Base-by-base conservation (phyloP, 2,113 vertebrate genomes). In the Cynoglossus semilaevis region DNA sequence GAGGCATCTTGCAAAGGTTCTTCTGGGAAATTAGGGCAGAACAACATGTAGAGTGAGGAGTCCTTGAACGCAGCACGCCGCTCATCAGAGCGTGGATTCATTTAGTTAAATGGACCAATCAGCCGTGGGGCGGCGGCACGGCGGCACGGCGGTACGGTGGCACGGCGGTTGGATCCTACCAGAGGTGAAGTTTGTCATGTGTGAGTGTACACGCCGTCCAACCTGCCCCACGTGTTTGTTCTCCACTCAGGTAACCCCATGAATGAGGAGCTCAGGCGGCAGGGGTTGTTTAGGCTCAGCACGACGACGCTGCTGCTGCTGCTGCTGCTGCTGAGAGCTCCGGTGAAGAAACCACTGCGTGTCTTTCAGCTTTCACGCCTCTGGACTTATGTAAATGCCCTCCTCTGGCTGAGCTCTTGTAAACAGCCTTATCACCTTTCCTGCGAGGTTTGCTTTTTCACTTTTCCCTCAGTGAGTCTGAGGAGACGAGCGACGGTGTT, bases 401-500 rank as follows among this genome's bases (percentile, higher is more conserved):
- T 74, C 60, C 63, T 77, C 77, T 64, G 72, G 69, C 79, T 77
- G 67, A 81, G 71, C 53, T 68, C 40, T 19, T 47, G 72, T 81
- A 85, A 87, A 90, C 64, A 80, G 69, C 72, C 67, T 84, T 86
- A 83, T 87, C 83, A 80, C 72, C 61, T 74, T 70, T 56, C 58
- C 72, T 62, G 77, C 70, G 51, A 69, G 59, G 64, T 78, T 79
- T 66, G 44, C 68, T 55, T 59, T 52, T 62, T 52, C 45, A 36
- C 58, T 43, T 64, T 55, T 46, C 35, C 35, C 46, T 58, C 48
- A 70, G 42, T 74, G 54, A 69, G 63, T 75, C 68, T 70, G 47
- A 53, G 51, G 47, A 53, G 51, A 67, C 55, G 57, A 61, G 66
- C 42, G 51, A 79, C 65, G 45, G 10, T 15, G 14, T 43, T 67